These are phyloP conservation scores for Pantherophis guttatus DNA, from an alignment of 2,113 vertebrate species.

Conservation along the genomic window DNA sequence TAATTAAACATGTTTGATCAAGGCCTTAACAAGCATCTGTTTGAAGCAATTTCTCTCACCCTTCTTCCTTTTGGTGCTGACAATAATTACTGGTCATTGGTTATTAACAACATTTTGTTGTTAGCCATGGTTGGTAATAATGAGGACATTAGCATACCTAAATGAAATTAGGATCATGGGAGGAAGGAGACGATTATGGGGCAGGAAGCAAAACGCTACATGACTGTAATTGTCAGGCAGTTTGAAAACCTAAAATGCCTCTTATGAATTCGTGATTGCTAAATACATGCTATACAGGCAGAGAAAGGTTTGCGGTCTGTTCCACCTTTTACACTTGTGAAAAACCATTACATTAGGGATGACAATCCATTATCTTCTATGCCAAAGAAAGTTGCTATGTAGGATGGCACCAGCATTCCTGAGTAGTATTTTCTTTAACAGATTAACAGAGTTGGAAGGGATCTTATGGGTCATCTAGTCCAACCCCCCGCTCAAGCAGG, in stretches of 20 bases:
- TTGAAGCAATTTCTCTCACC: conserved; percentile 51
- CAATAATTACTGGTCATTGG: conserved; percentile 58
- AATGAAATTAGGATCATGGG: conserved; percentile 39
- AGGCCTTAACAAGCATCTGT: conserved; percentile 67
- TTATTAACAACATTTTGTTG: conserved; percentile 59
- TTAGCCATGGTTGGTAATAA: conserved; percentile 44
- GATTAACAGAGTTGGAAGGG: too few species aligned
- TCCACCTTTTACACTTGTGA: background rate
- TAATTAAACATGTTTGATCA: conserved; percentile 77
- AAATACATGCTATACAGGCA: background rate
- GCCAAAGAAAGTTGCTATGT: background rate
- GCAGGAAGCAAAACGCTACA: background rate
- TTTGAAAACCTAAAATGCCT: background rate
- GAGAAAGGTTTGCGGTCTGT: background rate
- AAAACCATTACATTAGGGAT: background rate
- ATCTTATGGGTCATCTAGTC: too few species aligned
- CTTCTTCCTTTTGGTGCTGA: conserved; percentile 12
- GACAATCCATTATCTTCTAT: background rate
- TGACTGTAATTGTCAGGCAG: background rate
- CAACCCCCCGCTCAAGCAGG: too few species aligned
- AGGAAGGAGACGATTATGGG: background rate
- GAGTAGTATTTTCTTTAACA: background rate
- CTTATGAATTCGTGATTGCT: background rate
- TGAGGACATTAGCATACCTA: conserved; percentile 35
- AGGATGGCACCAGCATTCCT: background rate